Evolutionary conservation across 2,113 vertebrate species (phyloP).

Genomic region (Hippolais icterina): DNA sequence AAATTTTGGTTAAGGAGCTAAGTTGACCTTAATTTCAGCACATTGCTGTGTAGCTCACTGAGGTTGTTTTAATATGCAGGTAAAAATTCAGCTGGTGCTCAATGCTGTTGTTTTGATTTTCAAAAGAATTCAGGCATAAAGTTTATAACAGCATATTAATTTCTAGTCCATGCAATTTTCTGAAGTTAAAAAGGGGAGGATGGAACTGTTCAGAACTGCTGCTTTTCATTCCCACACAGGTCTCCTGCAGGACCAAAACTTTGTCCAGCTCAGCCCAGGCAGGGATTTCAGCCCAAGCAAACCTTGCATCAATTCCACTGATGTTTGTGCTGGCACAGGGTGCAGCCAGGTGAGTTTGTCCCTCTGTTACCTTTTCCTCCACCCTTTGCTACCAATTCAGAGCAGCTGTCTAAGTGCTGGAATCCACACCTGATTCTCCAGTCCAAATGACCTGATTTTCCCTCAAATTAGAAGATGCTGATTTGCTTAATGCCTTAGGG

Average conservation of each 20-base stretch:
- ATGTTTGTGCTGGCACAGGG: rapidly evolving
- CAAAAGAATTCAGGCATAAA: not conserved
- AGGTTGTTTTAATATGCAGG: not conserved
- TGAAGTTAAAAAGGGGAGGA: not conserved
- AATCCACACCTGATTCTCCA: not conserved
- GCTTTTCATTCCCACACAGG: not conserved
- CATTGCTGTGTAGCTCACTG: not conserved
- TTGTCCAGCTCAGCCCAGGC: not conserved
- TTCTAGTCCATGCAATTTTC: not conserved
- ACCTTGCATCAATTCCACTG: rapidly evolving
- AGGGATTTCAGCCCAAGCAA: not conserved
- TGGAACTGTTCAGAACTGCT: not conserved
- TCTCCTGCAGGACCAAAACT: not conserved
- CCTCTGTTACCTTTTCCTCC: not conserved
- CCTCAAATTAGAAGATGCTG: not conserved
- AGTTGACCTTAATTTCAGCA: not conserved
- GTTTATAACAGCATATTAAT: not conserved
- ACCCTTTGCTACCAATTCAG: not conserved
- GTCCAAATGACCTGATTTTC: not conserved
- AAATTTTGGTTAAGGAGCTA: not conserved
- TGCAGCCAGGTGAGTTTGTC: not conserved
- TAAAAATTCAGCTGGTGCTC: not conserved
- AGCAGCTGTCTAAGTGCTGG: not conserved
- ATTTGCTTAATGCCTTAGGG: not conserved
- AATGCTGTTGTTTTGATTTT: not conserved